Conservation (phyloP, 2,888 invertebrate genomes). For the Dasypolia templi region DNA sequence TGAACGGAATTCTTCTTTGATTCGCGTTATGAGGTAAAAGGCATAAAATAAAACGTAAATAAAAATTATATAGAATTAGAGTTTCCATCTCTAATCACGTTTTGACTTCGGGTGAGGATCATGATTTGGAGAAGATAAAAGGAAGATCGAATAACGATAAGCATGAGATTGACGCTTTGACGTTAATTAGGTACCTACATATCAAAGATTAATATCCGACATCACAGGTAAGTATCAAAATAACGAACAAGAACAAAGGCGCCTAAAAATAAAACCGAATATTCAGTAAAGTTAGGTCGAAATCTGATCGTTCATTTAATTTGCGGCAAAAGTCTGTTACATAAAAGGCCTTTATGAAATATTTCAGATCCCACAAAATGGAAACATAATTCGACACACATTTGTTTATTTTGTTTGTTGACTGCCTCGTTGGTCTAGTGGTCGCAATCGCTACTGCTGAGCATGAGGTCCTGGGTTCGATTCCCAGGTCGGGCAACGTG, state of each 20-base stretch:
- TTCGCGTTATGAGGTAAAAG: not conserved
- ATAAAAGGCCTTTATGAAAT: conserved; percentile 15
- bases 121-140: not conserved
- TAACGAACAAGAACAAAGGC: conserved; percentile 22
- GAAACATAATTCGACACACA: conserved; percentile 23
- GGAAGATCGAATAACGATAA: conserved; percentile 14
- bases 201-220: conserved; percentile 24
- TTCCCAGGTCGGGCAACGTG: too few species aligned
- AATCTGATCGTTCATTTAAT: conserved; percentile 45
- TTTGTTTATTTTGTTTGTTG: too few species aligned
- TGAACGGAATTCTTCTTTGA: not conserved
- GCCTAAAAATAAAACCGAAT: conserved; percentile 25
- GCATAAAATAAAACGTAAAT: not conserved
- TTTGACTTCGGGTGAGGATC: not conserved
- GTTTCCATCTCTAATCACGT: not conserved
- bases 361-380: conserved; percentile 14
- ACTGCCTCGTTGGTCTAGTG: too few species aligned
- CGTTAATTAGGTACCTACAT: conserved; percentile 32
- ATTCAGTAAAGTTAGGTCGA: conserved; percentile 25
- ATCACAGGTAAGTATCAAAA: conserved; percentile 29
- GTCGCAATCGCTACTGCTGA: too few species aligned
- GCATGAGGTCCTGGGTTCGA: too few species aligned
- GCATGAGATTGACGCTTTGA: conserved; percentile 24
- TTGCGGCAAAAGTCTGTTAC: conserved; percentile 34
- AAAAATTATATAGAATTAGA: not conserved